Evolutionary conservation across 2,797 vertebrate species (phyloP).

Genomic region (Tinamus major): DNA sequence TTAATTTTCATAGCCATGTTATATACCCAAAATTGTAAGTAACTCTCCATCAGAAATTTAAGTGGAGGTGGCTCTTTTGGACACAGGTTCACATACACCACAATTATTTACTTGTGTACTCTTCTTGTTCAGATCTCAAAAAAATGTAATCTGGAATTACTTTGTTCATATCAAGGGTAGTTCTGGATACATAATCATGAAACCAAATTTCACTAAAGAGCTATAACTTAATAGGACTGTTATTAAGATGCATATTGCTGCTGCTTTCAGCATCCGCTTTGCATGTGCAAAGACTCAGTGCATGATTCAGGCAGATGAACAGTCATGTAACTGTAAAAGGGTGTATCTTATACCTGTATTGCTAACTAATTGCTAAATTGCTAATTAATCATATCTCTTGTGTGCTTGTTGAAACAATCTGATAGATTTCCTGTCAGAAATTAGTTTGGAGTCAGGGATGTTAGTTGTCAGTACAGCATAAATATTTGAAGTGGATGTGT

Average conservation of each 20-base stretch:
- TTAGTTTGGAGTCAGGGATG: neutral
- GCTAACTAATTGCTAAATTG: too few species aligned
- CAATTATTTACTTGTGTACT: neutral
- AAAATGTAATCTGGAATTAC: neutral
- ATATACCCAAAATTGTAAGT: neutral
- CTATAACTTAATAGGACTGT: neutral
- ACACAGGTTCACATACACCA: too few species aligned
- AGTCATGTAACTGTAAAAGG: neutral
- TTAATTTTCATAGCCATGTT: neutral
- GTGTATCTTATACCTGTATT: too few species aligned
- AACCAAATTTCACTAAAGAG: neutral
- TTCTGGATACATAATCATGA: neutral
- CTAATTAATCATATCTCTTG: neutral
- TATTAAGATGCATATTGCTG: neutral
- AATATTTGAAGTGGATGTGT: neutral
- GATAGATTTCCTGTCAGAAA: neutral
- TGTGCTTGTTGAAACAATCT: neutral
- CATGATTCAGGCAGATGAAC: neutral
- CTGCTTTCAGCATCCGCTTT: neutral
- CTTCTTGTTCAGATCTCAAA: neutral
- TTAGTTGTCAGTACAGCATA: neutral
- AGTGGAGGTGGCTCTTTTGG: neutral
- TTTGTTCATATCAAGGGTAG: neutral
- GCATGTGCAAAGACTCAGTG: neutral
- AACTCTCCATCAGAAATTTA: neutral